Percentiles rank a stretch among this genome's conserved stretches.
These are phyloP conservation scores for Epinephelus moara DNA, from an alignment of 2,113 vertebrate genomes.

Conservation along the genomic window DNA sequence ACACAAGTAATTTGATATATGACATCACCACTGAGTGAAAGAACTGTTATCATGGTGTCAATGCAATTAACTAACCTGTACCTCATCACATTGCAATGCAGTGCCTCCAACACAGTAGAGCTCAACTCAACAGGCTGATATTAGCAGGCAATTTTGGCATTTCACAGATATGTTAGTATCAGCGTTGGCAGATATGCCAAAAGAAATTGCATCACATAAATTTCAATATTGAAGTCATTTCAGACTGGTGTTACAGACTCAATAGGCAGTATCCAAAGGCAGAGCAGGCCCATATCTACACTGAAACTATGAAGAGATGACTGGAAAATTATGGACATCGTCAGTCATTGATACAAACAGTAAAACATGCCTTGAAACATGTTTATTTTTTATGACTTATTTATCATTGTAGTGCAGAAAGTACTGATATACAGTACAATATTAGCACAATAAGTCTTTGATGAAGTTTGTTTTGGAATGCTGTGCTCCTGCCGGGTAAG, in stretches of 20 bases:
- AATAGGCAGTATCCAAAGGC: not conserved
- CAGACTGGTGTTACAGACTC: not conserved
- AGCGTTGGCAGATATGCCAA: not conserved
- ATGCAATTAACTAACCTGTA: not conserved
- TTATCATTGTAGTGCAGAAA: not conserved
- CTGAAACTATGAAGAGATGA: not conserved
- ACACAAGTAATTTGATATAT: not conserved
- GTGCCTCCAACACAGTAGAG: not conserved
- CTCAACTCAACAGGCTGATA: not conserved
- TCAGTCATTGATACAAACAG: not conserved
- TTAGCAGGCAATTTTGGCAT: not conserved
- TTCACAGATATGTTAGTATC: not conserved
- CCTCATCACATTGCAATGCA: not conserved
- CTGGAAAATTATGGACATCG: not conserved
- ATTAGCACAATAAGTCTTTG: slow-evolving; percentile 45
- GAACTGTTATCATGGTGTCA: not conserved
- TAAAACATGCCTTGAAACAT: not conserved
- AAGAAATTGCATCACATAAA: not conserved
- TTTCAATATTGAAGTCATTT: not conserved
- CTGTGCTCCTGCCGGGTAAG: not conserved
- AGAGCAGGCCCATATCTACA: not conserved
- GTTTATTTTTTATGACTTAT: not conserved
- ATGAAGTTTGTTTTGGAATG: slow-evolving; percentile 48
- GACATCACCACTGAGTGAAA: not conserved
- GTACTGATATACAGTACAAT: not conserved